Evolutionary conservation across 2,888 invertebrate genomes (phyloP), one percentile per base, ranked within the genome.

Genomic region (Cyclophora punctaria): DNA sequence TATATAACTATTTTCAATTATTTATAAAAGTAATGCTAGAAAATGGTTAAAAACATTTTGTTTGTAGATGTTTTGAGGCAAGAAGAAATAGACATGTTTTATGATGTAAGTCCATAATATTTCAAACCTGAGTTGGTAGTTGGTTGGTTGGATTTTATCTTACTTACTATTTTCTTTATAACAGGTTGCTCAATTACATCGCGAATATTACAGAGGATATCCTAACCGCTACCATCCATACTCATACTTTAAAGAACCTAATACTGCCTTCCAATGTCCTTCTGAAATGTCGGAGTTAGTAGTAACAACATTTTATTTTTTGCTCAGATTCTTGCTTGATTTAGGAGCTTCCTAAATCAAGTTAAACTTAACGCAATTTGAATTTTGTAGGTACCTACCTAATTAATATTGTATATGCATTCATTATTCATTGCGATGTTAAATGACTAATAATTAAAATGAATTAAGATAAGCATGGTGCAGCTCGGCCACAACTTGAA

Each of bases 191-290:
- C 91, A 91, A 71, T 71, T 83, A 65, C 90, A 91, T 59, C 78
- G 92, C 55, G 89, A 91, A 60, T 90, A 89, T 71, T 91, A 91
- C 62, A 90, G 82, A 71, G 91, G 91, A 53, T 84, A 86, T 57
- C 82, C 90, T 6, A 86, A 89, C 47, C 60, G 73, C n/a, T 67
- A 89, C 51, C 91, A 92, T 71, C 90, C 91, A 0, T 64, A 91
- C 41, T 67, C 75, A 51, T 91, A 86, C 62, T 92, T 92, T 71
- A 80, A 71, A 60, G 73, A 77, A 6, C 67, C 81, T 3, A 64
- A 82, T 47, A 90, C 84, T 61, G 56, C 59, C 48, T 90, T 80
- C 66, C 90, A 90, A 60, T 90, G 90, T 67, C 86, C 91, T 7
- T 68, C 82, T 53, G 89, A 90, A 69, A 89, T 90, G 64, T 64